Evolutionary conservation across 2,888 invertebrate genomes (phyloP).

Genomic region (Calliopum simillimum): DNA sequence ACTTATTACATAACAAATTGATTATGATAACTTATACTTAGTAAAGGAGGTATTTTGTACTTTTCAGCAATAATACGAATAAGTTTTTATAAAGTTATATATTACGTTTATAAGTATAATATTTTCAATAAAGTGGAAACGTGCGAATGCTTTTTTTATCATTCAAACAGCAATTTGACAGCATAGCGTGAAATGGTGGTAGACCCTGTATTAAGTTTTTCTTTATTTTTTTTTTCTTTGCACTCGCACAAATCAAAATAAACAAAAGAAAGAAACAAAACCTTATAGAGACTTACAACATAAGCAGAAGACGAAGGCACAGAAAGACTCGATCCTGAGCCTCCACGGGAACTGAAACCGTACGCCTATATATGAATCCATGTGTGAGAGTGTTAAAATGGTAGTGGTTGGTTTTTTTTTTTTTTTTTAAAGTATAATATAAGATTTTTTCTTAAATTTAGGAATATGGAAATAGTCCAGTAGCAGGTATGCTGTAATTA

Average conservation of each 20-base stretch:
- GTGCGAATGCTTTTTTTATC: background rate
- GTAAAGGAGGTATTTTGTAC: no score
- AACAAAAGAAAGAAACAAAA: conserved; percentile 18
- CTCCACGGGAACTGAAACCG: conserved; percentile 76
- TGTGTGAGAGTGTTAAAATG: conserved; percentile 19
- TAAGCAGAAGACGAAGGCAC: conserved; percentile 81
- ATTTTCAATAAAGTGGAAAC: no score
- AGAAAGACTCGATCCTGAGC: conserved; percentile 85
- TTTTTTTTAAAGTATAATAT: background rate
- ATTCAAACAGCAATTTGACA: conserved; percentile 19
- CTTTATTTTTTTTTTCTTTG: conserved; percentile 15
- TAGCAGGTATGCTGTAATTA: no score
- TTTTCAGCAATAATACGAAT: no score
- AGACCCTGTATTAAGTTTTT: background rate
- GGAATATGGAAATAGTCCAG: no score
- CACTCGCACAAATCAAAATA: conserved; percentile 42
- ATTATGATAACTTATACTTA: no score
- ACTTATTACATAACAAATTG: no score
- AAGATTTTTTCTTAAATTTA: background rate
- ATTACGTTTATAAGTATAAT: no score
- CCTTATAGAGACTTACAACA: conserved; percentile 72
- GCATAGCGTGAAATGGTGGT: conserved; percentile 14
- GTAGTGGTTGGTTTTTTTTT: background rate
- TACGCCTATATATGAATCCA: conserved; percentile 67
- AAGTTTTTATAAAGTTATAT: background rate